Evolutionary conservation across 2,888 invertebrate species (phyloP), one percentile per base, ranked within the genome.

Genomic region (Atherix ibis): DNA sequence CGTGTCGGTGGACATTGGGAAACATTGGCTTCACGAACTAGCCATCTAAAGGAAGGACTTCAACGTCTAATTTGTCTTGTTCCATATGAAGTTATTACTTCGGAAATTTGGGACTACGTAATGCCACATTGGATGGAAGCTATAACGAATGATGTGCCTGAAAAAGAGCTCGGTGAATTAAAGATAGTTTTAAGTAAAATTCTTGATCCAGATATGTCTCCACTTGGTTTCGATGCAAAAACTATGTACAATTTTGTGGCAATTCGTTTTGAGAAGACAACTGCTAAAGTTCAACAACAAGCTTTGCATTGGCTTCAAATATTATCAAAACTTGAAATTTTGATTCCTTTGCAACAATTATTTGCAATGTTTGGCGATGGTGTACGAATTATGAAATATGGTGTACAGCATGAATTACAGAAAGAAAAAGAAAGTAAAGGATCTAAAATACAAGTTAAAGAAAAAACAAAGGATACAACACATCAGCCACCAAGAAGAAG

Each of bases 111-210:
- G 98, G 88, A 94, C 55, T 82, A 82, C 55, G 89, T 98, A 15
- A 98, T 98, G 89, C 97, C 98, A 0, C 83, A 88, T 48, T 98
- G 98, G 98, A 82, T 98, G 80, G 94, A 95, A 60, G 89, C 94
- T 1, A 88, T 98, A 44, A 85, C 85, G 32, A 81, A 82, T 40
- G 88, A 89, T 52, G 85, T 89, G 0, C 84, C 85, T 0, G 84
- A 88, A 55, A 82, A 87, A 55, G 92, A 89, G 51, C 64, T 88
- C 27, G 64, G 70, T 31, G 88, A 91, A 52, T 60, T 92, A 12
- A 82, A 87, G 59, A 77, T 85, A 41, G 73, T 87, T 19, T 65
- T 62, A 47, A 91, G 87, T 52, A 97, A 97, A 73, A 88, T 97
- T 39, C 70, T 98, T 50, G 98, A 98, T 65, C 83, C 89, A 0